phyloP scores from a whole-genome alignment of 2,888 invertebrate genomes.

The Epistrophella euchroma region DNA sequence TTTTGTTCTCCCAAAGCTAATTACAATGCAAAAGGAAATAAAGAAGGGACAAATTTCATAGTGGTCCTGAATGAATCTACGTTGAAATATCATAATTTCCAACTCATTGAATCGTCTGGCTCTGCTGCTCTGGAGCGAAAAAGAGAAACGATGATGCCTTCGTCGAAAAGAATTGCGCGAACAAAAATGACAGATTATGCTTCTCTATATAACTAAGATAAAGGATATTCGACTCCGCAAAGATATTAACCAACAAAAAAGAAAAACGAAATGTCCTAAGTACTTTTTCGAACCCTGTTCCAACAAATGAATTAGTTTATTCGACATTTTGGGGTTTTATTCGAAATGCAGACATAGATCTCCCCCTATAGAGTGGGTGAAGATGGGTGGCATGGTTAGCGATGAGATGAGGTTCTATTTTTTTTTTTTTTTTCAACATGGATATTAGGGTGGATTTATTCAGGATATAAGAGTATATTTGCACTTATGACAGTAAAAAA shows the following conservation, averaged over 20 bases:
- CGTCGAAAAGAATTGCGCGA: constrained; percentile 30
- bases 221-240: constrained; percentile 26
- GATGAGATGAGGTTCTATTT: not conserved
- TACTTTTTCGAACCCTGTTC: constrained; percentile 17
- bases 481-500: constrained; percentile 74
- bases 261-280: not conserved
- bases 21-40: constrained; percentile 51
- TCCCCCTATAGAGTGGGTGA: not conserved
- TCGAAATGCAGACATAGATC: constrained; percentile 43
- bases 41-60: constrained; percentile 14
- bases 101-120: constrained; percentile 73
- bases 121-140: constrained; percentile 1
- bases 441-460: constrained; percentile 47
- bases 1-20: constrained; percentile 52
- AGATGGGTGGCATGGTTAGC: not conserved
- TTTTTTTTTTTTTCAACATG: constrained; percentile 10
- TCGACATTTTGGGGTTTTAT: constrained; percentile 62
- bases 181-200: constrained; percentile 71
- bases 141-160: constrained; percentile 6
- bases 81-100: constrained; percentile 70
- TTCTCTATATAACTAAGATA: not conserved
- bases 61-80: constrained; percentile 27
- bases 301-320: constrained; percentile 59
- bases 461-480: constrained; percentile 60
- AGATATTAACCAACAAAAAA: not conserved